phyloP scores from a whole-genome alignment of 2,888 invertebrate species.

The Alitta virens region DNA sequence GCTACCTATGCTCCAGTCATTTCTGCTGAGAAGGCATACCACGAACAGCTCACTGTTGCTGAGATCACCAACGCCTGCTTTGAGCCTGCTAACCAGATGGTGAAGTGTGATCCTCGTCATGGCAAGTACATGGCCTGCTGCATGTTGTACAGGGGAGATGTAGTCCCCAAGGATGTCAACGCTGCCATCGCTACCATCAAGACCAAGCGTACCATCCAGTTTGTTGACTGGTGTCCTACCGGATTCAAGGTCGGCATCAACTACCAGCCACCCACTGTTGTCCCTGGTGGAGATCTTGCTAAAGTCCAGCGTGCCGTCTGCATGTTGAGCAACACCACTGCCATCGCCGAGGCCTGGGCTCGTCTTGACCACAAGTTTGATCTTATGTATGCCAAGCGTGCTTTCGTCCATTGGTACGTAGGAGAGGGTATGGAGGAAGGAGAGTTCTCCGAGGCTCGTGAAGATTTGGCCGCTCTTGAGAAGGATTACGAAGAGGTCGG shows the following conservation, averaged over 20 bases:
- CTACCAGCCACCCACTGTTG: slow-evolving; percentile 15
- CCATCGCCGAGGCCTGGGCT: slow-evolving; percentile 16
- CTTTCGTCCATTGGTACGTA: slow-evolving; percentile 14
- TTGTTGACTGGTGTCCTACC: slow-evolving; percentile 14
- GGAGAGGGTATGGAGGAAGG: slow-evolving; percentile 16
- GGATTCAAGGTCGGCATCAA: slow-evolving; percentile 15
- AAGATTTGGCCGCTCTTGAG: slow-evolving; percentile 14
- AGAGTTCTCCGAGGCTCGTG: slow-evolving; percentile 16
- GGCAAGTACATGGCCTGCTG: slow-evolving; percentile 15
- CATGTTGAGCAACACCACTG: slow-evolving; percentile 63
- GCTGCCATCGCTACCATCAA: slow-evolving; percentile 16
- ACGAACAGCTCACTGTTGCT: slow-evolving; percentile 55
- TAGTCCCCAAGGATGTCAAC: slow-evolving; percentile 12
- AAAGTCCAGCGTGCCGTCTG: slow-evolving; percentile 75
- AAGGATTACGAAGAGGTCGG: slow-evolving; percentile 14
- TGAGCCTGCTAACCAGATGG: slow-evolving; percentile 4
- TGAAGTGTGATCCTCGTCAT: slow-evolving; percentile 61
- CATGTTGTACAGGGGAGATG: slow-evolving; percentile 13
- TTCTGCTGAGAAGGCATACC: slow-evolving; percentile 27
- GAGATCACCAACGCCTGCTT: slow-evolving; percentile 31
- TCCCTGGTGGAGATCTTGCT: slow-evolving; percentile 70
- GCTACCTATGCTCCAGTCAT: slow-evolving; percentile 13
- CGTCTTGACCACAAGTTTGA: slow-evolving; percentile 16
- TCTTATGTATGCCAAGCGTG: slow-evolving; percentile 16
- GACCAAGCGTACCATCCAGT: slow-evolving; percentile 15